Conservation (phyloP, 2,888 invertebrate genomes). For the Agapostemon virescens region DNA sequence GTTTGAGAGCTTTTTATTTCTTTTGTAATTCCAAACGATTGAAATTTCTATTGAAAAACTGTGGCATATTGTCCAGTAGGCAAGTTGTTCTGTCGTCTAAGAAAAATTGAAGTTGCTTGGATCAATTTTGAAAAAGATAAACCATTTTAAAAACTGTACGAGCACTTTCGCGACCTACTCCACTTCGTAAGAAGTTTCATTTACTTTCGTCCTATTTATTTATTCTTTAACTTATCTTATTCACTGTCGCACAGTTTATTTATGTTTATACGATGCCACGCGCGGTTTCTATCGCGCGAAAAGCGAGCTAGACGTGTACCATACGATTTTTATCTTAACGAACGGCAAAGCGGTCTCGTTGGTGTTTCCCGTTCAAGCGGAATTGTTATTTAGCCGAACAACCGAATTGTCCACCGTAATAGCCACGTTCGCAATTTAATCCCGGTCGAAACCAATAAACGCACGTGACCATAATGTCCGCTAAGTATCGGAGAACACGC, state of each 20-base stretch:
- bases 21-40: too few relatives aligned
- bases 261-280: neutral
- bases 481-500: constrained; percentile 1
- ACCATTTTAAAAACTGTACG: too few relatives aligned
- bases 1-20: too few relatives aligned
- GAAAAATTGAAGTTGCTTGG: too few relatives aligned
- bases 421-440: neutral
- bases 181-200: neutral
- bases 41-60: too few relatives aligned
- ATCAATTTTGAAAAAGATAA: too few relatives aligned
- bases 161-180: too few relatives aligned
- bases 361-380: neutral
- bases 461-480: constrained; percentile 7
- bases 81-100: too few relatives aligned
- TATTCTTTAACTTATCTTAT: neutral
- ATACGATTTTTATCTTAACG: neutral
- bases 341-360: neutral
- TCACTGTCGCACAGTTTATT: neutral
- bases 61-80: too few relatives aligned
- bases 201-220: neutral
- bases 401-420: neutral
- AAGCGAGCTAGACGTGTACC: neutral
- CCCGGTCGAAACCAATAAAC: constrained; percentile 8
- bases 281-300: neutral
- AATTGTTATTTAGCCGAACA: neutral